Evolutionary conservation across 2,888 invertebrate genomes (phyloP), one percentile per base, ranked within the genome.

Genomic region (Xiphydria camelus): DNA sequence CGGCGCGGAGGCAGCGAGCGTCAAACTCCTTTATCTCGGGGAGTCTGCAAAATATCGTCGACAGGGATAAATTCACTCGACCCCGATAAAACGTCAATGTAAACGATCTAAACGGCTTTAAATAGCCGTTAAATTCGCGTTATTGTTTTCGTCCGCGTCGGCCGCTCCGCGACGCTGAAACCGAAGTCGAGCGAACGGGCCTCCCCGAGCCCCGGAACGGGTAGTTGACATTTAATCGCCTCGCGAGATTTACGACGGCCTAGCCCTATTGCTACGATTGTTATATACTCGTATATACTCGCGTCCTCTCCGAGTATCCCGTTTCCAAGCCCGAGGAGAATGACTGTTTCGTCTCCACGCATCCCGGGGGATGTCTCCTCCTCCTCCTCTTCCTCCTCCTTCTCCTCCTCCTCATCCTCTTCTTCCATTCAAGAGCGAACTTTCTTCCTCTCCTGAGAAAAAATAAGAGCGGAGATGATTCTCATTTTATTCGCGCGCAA

Each of bases 201-300:
- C n/a, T n/a, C n/a, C n/a, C n/a, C n/a, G n/a, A n/a, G n/a, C n/a
- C 7, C 52, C 43, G 57, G 54, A 51, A 57, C 57, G 53, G 62
- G 62, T 42, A 55, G 59, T 64, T 66, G 74, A 73, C 73, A 56
- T 72, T 74, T 73, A 74, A 72, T 72, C 68, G 66, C 67, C 59
- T 49, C 48, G 49, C 48, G 54, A 68, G 70, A 74, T 74, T 74
- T 74, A 74, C 68, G 73, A 68, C 56, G 46, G 56, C 49, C 55
- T 57, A 55, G 55, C 49, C 60, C 59, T 53, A 57, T 57, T 52
- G 59, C 52, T 44, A 55, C 49, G 51, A 56, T 64, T 58, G 55
- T 44, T 46, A 47, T 47, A 51, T 49, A 45, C 47, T 51, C 51
- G 40, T 49, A 49, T 47, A 38, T 45, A 38, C 43, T 53, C 18